Percentiles rank a stretch among this genome's conserved stretches.
These are phyloP conservation scores for Gortyna flavago DNA, from an alignment of 2,888 invertebrate species.

Conservation along the genomic window DNA sequence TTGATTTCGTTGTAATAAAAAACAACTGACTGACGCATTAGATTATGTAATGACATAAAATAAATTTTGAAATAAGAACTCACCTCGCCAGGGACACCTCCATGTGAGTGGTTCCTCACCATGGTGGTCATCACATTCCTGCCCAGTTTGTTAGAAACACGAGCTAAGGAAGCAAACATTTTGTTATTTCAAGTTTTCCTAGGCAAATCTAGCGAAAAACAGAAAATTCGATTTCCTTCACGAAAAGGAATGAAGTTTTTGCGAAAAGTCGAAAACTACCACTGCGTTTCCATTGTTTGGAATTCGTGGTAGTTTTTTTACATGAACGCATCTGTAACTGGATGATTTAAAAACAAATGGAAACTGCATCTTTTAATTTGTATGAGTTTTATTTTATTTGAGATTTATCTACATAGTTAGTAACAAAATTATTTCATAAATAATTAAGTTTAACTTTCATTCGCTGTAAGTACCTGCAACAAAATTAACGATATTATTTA, in stretches of 20 bases:
- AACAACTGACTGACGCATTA: conserved; percentile 66
- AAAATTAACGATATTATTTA: conserved; percentile 3
- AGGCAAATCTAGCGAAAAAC: conserved; percentile 60
- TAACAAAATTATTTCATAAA: conserved; percentile 45
- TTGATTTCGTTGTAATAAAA: conserved; percentile 46
- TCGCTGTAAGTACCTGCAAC: conserved; percentile 54
- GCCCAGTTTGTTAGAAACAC: conserved; percentile 82
- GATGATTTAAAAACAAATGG: conserved; percentile 55
- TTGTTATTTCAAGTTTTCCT: conserved; percentile 67
- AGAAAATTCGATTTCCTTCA: conserved; percentile 70
- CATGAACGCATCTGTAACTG: conserved; percentile 71
- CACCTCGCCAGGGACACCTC: conserved; percentile 87
- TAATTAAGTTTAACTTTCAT: conserved; percentile 28
- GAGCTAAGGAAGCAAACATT: conserved; percentile 84
- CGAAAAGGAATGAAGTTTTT: conserved; percentile 48
- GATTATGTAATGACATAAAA: conserved; percentile 83
- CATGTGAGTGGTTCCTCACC: conserved; percentile 84
- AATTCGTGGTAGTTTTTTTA: conserved; percentile 65
- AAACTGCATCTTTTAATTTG: conserved; percentile 60
- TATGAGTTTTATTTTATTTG: conserved; percentile 64
- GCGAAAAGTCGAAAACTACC: conserved; percentile 76
- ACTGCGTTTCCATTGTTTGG: conserved; percentile 71
- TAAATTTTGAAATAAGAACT: conserved; percentile 75
- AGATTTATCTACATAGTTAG: conserved; percentile 65
- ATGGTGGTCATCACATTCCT: conserved; percentile 85